Percentiles rank a stretch among this genome's conserved stretches.
phyloP scores from a whole-genome alignment of 2,888 invertebrate species.

The Osedax fenrisi region DNA sequence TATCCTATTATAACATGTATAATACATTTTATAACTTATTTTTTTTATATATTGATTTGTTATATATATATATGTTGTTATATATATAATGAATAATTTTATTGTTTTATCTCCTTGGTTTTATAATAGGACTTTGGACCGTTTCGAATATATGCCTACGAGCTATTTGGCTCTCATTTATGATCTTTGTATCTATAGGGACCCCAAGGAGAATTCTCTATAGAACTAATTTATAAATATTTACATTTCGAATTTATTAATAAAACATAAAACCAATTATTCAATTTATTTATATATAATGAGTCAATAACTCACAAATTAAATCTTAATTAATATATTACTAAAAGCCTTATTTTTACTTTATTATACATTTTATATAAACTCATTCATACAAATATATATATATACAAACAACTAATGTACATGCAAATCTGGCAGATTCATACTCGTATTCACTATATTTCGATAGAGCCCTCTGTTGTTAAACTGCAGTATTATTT shows the following conservation, averaged over 20 bases:
- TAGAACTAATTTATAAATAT: not conserved
- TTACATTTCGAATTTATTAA: not conserved
- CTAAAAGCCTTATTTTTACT: too few relatives aligned
- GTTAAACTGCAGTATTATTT: too few relatives aligned
- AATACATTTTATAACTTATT: not conserved
- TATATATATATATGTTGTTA: not conserved
- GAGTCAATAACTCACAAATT: too few relatives aligned
- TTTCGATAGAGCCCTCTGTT: too few relatives aligned
- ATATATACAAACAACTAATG: too few relatives aligned
- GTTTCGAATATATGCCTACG: not conserved
- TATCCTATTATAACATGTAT: not conserved
- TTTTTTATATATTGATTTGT: not conserved
- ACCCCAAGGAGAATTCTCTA: not conserved
- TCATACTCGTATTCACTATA: too few relatives aligned
- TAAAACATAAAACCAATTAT: not conserved
- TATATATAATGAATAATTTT: not conserved
- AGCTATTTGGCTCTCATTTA: not conserved
- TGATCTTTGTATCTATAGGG: not conserved
- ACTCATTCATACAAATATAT: too few relatives aligned
- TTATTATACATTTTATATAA: too few relatives aligned
- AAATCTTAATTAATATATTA: too few relatives aligned
- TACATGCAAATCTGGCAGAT: too few relatives aligned
- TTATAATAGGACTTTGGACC: not conserved
- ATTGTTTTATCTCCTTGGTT: not conserved
- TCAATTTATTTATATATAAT: not conserved